Conservation (phyloP, 2,113 vertebrate genomes). For the Indri indri region DNA sequence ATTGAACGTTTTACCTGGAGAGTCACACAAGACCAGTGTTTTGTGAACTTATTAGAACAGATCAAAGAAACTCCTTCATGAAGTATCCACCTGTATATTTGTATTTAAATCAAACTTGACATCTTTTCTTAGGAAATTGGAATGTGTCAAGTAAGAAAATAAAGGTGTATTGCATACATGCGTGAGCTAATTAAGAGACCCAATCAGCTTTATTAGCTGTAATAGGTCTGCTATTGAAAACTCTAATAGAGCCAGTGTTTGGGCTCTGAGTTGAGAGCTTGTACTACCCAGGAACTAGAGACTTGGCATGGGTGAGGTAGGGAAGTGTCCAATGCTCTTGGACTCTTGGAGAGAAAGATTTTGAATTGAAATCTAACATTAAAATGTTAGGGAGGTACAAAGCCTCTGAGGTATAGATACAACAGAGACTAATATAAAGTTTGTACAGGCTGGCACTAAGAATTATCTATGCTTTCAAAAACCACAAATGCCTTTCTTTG, state of each 20-base stretch:
- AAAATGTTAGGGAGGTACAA: background rate
- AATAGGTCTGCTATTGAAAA: background rate
- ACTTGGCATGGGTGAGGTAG: background rate
- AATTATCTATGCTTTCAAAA: conserved; percentile 29
- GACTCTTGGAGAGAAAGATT: background rate
- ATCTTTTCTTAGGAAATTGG: conserved; percentile 12
- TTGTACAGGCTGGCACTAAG: background rate
- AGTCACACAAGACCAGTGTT: background rate
- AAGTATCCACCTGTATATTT: conserved; percentile 3
- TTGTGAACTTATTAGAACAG: background rate
- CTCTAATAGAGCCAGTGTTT: background rate
- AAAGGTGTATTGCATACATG: background rate
- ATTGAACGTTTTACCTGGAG: background rate
- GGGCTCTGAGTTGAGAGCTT: background rate
- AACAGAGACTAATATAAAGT: background rate
- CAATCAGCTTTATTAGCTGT: background rate
- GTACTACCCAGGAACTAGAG: background rate
- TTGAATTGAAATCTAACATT: background rate
- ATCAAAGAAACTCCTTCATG: background rate
- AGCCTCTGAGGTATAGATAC: background rate
- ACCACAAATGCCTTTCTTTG: background rate
- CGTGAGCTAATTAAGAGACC: background rate
- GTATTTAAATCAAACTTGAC: conserved; percentile 19
- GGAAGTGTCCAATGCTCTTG: background rate
- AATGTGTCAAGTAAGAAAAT: background rate